A percentile compares a stretch with the other conserved stretches of the same genome.
Evolutionary conservation across 2,113 vertebrate genomes (phyloP).

Genomic region (Gadus macrocephalus): DNA sequence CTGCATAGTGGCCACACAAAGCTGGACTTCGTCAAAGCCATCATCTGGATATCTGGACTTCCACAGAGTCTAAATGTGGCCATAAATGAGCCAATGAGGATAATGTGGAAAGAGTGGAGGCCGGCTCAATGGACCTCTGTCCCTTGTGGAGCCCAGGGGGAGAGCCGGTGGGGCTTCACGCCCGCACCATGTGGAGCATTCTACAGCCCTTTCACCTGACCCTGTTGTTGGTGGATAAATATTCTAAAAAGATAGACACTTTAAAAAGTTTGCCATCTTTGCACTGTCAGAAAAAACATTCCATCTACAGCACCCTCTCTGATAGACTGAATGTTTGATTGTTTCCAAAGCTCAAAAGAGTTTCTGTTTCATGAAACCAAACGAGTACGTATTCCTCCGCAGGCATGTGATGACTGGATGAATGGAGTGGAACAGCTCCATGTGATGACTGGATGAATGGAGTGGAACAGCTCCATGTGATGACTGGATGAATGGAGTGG

Average conservation of each 20-base stretch:
- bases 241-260: too few species aligned
- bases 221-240: too few species aligned
- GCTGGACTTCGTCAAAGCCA: too few species aligned
- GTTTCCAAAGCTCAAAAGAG: background rate
- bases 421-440: slow-evolving; percentile 22
- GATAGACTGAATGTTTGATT: background rate
- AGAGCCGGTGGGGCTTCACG: background rate
- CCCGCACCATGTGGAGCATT: too few species aligned
- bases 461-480: slow-evolving; percentile 21
- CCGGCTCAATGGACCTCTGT: slow-evolving; percentile 45
- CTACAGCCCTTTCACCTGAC: too few species aligned
- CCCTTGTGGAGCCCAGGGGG: slow-evolving; percentile 15
- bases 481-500: background rate
- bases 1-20: too few species aligned
- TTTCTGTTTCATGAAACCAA: too few species aligned
- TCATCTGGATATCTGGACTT: too few species aligned
- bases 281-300: too few species aligned
- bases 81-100: slow-evolving; percentile 33
- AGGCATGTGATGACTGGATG: slow-evolving; percentile 1
- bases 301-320: too few species aligned
- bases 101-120: slow-evolving; percentile 48
- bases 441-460: background rate
- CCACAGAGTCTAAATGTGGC: slow-evolving; percentile 22
- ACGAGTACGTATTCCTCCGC: too few species aligned
- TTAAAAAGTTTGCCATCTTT: too few species aligned